These are phyloP conservation scores for Hydrocynus forskahlii DNA, from an alignment of 2,797 vertebrate genomes.

Conservation along the genomic window DNA sequence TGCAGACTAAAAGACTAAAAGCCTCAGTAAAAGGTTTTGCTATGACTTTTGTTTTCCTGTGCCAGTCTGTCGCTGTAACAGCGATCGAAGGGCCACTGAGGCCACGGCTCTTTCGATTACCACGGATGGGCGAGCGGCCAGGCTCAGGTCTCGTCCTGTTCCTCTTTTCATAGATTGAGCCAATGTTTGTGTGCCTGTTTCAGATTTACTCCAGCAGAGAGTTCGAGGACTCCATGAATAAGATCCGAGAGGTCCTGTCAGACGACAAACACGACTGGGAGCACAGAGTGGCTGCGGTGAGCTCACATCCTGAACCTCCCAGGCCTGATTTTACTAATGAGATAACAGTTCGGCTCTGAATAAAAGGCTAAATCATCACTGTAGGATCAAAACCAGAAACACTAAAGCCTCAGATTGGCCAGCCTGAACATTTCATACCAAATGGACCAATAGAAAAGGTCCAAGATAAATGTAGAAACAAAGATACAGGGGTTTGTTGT, in stretches of 20 bases:
- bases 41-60: neutral
- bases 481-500: no score
- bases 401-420: no score
- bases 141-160: neutral
- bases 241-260: constrained; percentile 92
- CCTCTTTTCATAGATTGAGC: no score
- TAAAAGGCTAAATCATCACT: no score
- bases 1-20: neutral
- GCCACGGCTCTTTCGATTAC: neutral
- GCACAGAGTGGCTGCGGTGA: constrained; percentile 90
- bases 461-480: no score
- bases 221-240: constrained; percentile 93
- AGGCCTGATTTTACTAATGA: neutral
- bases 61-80: neutral
- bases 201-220: constrained; percentile 95
- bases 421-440: no score
- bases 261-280: constrained; percentile 98
- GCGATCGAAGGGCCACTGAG: neutral
- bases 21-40: neutral
- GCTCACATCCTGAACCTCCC: constrained; percentile 47
- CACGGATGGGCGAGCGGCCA: constrained; percentile 24
- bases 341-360: neutral
- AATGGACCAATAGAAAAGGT: no score
- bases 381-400: no score
- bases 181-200: constrained; percentile 19